Conservation (phyloP, 2,888 invertebrate species). For the Lissonota sp. region DNA sequence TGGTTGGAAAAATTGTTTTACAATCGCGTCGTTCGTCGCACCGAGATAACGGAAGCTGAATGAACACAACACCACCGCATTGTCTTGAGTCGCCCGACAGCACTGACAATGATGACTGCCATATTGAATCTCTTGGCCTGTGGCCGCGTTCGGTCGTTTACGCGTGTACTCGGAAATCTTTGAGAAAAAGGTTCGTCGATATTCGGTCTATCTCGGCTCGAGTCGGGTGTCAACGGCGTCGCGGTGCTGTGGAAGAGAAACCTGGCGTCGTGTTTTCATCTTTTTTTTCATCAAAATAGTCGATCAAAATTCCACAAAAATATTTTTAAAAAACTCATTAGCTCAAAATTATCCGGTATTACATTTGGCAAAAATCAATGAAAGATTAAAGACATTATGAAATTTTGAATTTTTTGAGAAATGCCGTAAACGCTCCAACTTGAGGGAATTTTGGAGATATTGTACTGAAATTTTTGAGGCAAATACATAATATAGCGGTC, state of each 20-base stretch:
- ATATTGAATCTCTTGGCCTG: constrained; percentile 59
- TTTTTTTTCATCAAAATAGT: not conserved
- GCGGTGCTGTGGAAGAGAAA: too few relatives aligned
- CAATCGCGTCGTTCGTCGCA: constrained; percentile 29
- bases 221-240: constrained; percentile 20
- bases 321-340: not conserved
- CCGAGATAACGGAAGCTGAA: constrained; percentile 54
- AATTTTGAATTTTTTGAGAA: too few relatives aligned
- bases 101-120: constrained; percentile 62
- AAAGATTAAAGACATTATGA: too few relatives aligned
- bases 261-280: not conserved
- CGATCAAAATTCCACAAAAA: too few relatives aligned
- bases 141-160: constrained; percentile 14
- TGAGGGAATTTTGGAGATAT: too few relatives aligned
- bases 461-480: too few relatives aligned
- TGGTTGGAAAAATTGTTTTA: not conserved
- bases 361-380: not conserved
- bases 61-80: constrained; percentile 72
- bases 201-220: not conserved
- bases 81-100: constrained; percentile 72
- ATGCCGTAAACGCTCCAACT: too few relatives aligned
- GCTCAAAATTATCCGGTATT: not conserved
- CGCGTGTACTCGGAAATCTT: constrained; percentile 13
- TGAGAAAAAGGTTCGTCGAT: not conserved
- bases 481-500: too few relatives aligned